Percentiles rank a stretch among this genome's conserved stretches.
Evolutionary conservation across 2,888 invertebrate genomes (phyloP).

Genomic region (Terebella lapidaria): DNA sequence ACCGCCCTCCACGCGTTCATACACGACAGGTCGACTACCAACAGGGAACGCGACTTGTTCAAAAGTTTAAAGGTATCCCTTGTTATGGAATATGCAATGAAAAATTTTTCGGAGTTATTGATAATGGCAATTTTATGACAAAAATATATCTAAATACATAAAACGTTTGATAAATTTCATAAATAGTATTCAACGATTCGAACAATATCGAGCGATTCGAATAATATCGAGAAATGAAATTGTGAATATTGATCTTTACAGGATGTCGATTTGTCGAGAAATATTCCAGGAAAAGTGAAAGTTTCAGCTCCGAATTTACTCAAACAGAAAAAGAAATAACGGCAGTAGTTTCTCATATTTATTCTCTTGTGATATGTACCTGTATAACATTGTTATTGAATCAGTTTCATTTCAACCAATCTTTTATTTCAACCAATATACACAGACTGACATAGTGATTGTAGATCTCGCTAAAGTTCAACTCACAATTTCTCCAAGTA

Average conservation of each 20-base stretch:
- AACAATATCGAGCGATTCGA: too few relatives aligned
- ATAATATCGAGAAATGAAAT: too few relatives aligned
- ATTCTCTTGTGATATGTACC: too few relatives aligned
- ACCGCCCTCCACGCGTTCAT: slow-evolving; percentile 85
- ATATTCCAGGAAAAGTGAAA: slow-evolving; percentile 96
- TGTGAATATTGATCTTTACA: slow-evolving; percentile 27
- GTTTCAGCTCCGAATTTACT: slow-evolving; percentile 50
- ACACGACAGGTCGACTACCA: slow-evolving; percentile 69
- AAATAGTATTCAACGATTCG: too few relatives aligned
- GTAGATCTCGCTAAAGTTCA: too few relatives aligned
- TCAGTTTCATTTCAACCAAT: too few relatives aligned
- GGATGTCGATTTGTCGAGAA: slow-evolving; percentile 85
- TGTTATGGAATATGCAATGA: background rate
- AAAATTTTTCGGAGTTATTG: background rate
- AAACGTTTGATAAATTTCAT: too few relatives aligned
- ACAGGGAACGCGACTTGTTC: slow-evolving; percentile 81
- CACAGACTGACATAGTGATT: too few relatives aligned
- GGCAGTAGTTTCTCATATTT: too few relatives aligned
- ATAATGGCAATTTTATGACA: background rate
- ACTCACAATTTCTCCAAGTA: too few relatives aligned
- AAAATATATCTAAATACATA: background rate
- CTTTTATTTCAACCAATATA: too few relatives aligned
- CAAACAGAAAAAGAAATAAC: background rate
- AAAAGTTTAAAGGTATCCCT: slow-evolving; percentile 71
- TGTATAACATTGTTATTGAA: too few relatives aligned